Conservation (phyloP, 2,113 vertebrate species). For the Gila orcuttii region DNA sequence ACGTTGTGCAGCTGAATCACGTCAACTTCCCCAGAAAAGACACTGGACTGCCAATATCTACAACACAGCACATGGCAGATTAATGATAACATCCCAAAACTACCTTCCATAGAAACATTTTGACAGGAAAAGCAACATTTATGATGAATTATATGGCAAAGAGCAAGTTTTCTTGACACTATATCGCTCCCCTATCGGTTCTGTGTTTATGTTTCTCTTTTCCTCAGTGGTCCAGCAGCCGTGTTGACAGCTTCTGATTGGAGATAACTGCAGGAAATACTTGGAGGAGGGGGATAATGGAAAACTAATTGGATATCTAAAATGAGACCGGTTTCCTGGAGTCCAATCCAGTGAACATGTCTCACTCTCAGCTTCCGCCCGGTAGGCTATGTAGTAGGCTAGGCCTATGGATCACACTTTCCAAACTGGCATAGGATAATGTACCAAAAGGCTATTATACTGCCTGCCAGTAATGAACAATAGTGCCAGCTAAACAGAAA, state of each 20-base stretch:
- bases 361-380: too few species aligned
- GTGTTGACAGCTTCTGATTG: background rate
- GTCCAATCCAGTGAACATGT: constrained; percentile 32
- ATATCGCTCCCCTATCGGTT: too few species aligned
- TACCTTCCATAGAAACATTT: background rate
- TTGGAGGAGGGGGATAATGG: constrained; percentile 22
- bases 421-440: too few species aligned
- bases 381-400: too few species aligned
- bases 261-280: constrained; percentile 53
- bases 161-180: background rate
- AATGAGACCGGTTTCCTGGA: constrained; percentile 45
- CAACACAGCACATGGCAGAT: background rate
- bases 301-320: constrained; percentile 11
- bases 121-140: background rate
- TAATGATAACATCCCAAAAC: background rate
- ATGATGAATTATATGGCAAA: constrained; percentile 22
- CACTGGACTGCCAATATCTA: constrained; percentile 11
- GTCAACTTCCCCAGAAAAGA: background rate
- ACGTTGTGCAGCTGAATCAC: background rate
- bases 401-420: too few species aligned
- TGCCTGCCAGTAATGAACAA: too few species aligned
- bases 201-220: background rate
- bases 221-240: background rate
- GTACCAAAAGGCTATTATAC: too few species aligned
- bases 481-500: too few species aligned